Conservation (phyloP, 1,140 invertebrate genomes). For the Papilio xuthus region DNA sequence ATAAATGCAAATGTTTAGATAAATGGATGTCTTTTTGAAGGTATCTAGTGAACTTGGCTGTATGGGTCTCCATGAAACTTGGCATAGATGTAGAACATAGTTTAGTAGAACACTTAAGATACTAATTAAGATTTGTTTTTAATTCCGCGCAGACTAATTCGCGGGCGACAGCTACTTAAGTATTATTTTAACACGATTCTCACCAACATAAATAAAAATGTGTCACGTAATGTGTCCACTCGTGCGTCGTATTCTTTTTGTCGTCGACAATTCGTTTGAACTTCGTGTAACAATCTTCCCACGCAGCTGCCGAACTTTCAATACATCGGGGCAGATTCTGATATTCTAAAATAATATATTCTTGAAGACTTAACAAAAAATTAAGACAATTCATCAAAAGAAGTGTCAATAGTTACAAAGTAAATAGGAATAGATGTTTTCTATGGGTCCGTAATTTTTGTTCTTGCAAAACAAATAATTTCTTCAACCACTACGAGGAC, state of each 20-base stretch:
- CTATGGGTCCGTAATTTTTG: neutral
- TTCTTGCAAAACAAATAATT: neutral
- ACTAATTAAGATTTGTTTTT: no score
- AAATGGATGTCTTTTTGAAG: no score
- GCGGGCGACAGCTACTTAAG: no score
- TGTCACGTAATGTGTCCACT: slow-evolving; percentile 72
- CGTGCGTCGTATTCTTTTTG: slow-evolving; percentile 63
- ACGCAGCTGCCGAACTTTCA: slow-evolving; percentile 48
- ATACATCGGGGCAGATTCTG: slow-evolving; percentile 57
- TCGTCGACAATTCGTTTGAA: slow-evolving; percentile 61
- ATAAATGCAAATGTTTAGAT: no score
- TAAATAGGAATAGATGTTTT: neutral
- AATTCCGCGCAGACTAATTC: no score
- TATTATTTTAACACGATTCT: slow-evolving; percentile 39
- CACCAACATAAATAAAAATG: slow-evolving; percentile 74
- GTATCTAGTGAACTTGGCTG: no score
- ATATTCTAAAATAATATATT: slow-evolving; percentile 50
- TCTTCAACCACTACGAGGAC: no score
- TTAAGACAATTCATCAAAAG: neutral
- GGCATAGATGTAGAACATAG: no score
- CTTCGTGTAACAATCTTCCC: slow-evolving; percentile 63
- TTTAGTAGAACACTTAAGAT: no score
- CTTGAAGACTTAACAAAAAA: neutral
- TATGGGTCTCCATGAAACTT: no score
- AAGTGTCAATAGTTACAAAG: neutral